Percentiles rank a stretch among this genome's conserved stretches.
Evolutionary conservation across 2,888 invertebrate species (phyloP).

Genomic region (Ischnura elegans): DNA sequence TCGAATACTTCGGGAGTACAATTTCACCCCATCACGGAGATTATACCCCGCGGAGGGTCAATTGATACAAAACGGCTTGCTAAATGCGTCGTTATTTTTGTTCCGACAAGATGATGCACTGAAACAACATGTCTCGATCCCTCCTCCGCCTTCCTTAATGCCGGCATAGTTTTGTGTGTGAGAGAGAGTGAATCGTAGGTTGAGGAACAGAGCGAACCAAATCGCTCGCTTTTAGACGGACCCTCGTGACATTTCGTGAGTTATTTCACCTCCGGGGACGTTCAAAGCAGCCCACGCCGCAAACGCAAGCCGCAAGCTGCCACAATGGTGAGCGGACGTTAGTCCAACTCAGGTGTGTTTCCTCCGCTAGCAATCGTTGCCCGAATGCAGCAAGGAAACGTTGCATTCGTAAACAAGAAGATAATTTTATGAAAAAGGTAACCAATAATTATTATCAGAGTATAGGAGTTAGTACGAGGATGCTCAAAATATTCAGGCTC

Average conservation of each 20-base stretch:
- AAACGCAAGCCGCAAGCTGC: not conserved
- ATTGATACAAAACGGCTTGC: not conserved
- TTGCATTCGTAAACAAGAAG: too few species aligned
- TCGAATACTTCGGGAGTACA: not conserved
- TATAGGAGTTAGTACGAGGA: too few species aligned
- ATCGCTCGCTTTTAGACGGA: not conserved
- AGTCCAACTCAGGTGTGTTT: not conserved
- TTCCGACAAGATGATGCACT: not conserved
- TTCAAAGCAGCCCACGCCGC: not conserved
- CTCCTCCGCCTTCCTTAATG: not conserved
- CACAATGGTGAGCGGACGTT: not conserved
- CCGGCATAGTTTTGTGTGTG: not conserved
- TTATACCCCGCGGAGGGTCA: not conserved
- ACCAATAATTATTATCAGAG: too few species aligned
- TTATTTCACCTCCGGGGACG: not conserved
- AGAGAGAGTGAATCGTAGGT: not conserved
- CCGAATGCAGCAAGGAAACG: too few species aligned
- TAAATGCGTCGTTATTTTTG: conserved; percentile 35
- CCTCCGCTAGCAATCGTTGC: not conserved
- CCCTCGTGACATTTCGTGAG: not conserved
- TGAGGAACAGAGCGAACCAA: not conserved
- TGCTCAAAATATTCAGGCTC: too few species aligned
- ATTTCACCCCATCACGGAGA: conserved; percentile 17
- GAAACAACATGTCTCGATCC: not conserved
- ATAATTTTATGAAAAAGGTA: too few species aligned